Base-by-base conservation (phyloP, 1,140 invertebrate species). In the Ceratina japonica region DNA sequence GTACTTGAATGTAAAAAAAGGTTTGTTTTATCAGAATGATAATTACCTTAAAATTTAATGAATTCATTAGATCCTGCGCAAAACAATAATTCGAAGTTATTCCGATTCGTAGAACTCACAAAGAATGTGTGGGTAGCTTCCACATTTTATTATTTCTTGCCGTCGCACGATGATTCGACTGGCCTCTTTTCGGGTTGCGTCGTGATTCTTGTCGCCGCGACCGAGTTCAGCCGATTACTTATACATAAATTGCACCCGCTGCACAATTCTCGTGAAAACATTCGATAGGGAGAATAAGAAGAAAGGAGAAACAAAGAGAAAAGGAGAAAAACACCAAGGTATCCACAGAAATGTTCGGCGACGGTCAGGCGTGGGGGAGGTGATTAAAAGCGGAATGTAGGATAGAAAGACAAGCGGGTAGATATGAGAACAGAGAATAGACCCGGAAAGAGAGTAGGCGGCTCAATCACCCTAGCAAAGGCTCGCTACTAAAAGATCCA, bases 401-500 rank as follows among this genome's bases (percentile, higher is more conserved):
- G 79, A 75, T 81, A 59, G 79, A 79, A 70, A 84, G 49, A 52
- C 20, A 81, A 76, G 79, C 58, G 79, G 80, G 76, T 80, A 74
- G 16, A 79, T 64, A 70, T 69, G 70, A 64, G 77, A 66, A 49
- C 72, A 74, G 75, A 52, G 27, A 27, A 13, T 49, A 58, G 1
- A 22, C 59, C n/a, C 74, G 49, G 18, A 62, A 51, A 56, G 59
- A 59, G 79, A 79, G 70, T 79, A 87, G 88, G 86, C 85, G 78
- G 87, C 79, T 87, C 87, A 82, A 88, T 89, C 88, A 86, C 86
- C 86, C 86, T 86, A 87, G 87, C 84, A 89, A 88, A 89, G 84
- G 86, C 82, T 84, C 82, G 84, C 87, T 86, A 86, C 84, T 89
- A 87, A 88, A 87, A 89, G 88, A 89, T 89, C 88, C 88, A 87